Evolutionary conservation across 2,113 vertebrate genomes (phyloP), one percentile per base, ranked within the genome.

Genomic region (Laticauda colubrina): DNA sequence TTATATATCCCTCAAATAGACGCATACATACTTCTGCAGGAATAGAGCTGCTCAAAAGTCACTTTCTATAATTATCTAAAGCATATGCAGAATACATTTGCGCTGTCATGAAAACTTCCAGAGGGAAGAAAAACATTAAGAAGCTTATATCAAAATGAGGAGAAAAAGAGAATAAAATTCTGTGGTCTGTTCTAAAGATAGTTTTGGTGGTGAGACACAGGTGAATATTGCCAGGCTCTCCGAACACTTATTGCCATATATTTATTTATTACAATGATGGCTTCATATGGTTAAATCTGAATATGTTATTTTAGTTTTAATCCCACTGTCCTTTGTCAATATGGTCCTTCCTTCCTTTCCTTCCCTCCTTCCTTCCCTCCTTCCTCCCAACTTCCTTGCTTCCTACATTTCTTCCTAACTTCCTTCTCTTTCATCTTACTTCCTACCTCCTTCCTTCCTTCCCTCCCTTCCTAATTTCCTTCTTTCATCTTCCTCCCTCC

Each of bases 1-100:
- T 93, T 94, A 97, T 96, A 95, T 39, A 97, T 97, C 96, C 96
- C 95, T 92, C n/a, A 85, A 85, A 90, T 15, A 34, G 20, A 88
- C 10, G n/a, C 43, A 34, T 23, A 2, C 1, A 53, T 2, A 91
- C 29, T 45, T 39, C 18, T 20, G 34, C 59, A 5, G 29, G 54
- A 88, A 88, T 5, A 24, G 26, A 87, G 51, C 21, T 75, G 86
- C 23, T 43, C n/a, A 24, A 1, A n/a, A 53, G 59, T n/a, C 81
- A 15, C 54, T 89, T 64, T 81, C 26, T 55, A 51, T 51, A 48
- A 87, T 61, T 59, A 3, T 87, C 26, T 23, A 29, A 91, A n/a
- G 56, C 11, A 39, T 48, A 59, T 43, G 51, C 29, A 48, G 39
- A 6, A 64, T n/a, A 87, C 24, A 39, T 45, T 34, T 45, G 5